phyloP scores from a whole-genome alignment of 2,888 invertebrate genomes.

The Amphipyra tragopoginis region DNA sequence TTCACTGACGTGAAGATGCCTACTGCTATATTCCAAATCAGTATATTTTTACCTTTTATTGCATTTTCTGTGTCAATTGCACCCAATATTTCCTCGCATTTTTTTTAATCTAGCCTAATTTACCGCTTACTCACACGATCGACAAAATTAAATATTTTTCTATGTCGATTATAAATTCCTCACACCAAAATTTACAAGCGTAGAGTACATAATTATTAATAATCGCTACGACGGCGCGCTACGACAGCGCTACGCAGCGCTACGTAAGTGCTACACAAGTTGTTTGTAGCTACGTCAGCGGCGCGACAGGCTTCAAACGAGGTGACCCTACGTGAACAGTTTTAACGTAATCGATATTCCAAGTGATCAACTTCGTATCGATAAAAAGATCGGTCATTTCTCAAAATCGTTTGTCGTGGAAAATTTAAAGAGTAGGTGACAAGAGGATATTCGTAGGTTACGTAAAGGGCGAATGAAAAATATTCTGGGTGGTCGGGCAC shows the following conservation, averaged over 20 bases:
- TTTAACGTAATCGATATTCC: slow-evolving; percentile 40
- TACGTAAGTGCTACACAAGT: slow-evolving; percentile 47
- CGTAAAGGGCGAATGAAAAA: background rate
- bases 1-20: too few relatives aligned
- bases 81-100: too few relatives aligned
- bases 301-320: slow-evolving; percentile 33
- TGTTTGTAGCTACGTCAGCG: slow-evolving; percentile 41
- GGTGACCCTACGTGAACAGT: slow-evolving; percentile 28
- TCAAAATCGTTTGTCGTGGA: slow-evolving; percentile 15
- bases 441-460: background rate
- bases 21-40: too few relatives aligned
- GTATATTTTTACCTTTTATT: too few relatives aligned
- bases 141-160: background rate
- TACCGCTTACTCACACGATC: too few relatives aligned
- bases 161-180: slow-evolving; percentile 7
- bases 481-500: too few relatives aligned
- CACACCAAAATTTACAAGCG: slow-evolving; percentile 7
- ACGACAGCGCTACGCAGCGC: slow-evolving; percentile 41
- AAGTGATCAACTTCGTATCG: slow-evolving; percentile 35
- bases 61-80: too few relatives aligned
- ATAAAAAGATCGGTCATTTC: slow-evolving; percentile 11
- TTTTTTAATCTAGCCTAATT: too few relatives aligned
- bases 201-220: slow-evolving; percentile 24
- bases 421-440: background rate
- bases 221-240: slow-evolving; percentile 41